These are phyloP conservation scores for Catalaphyllia jardinei DNA, from an alignment of 64 coral and sea anemone species.

Conservation along the genomic window DNA sequence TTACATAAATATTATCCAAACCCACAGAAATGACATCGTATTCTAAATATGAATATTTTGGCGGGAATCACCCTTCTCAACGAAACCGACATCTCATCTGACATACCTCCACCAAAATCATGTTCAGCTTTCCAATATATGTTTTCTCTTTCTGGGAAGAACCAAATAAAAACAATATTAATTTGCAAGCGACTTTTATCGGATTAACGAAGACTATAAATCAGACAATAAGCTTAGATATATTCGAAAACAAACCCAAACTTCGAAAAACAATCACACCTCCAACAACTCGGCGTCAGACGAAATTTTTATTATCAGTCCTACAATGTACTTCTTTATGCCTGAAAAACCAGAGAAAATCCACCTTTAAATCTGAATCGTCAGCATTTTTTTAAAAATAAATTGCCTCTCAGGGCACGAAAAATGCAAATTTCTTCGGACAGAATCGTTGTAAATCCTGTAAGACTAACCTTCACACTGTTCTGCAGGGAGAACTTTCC, in stretches of 20 bases:
- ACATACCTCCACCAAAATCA: conserved; percentile 98
- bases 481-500: conserved; percentile 95
- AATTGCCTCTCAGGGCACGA: neutral
- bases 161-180: neutral
- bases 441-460: neutral
- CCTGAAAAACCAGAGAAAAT: conserved; percentile 48
- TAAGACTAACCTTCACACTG: conserved; percentile 85
- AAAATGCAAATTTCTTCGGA: conserved; percentile 1
- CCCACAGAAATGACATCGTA: neutral
- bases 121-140: conserved; percentile 92
- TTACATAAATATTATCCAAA: neutral
- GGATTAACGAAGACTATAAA: neutral
- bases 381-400: neutral
- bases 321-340: conserved; percentile 98
- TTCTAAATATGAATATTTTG: conserved; percentile 70
- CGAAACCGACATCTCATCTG: neutral
- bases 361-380: neutral
- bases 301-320: conserved; percentile 98
- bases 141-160: conserved; percentile 91
- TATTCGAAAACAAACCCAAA: conserved; percentile 3
- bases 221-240: conserved; percentile 25
- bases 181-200: neutral
- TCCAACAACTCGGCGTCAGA: conserved; percentile 73
- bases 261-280: conserved; percentile 53
- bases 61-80: conserved; percentile 25